Evolutionary conservation across 1,140 invertebrate genomes (phyloP), one percentile per base, ranked within the genome.

Genomic region (Pseudomyrmex pallidus): DNA sequence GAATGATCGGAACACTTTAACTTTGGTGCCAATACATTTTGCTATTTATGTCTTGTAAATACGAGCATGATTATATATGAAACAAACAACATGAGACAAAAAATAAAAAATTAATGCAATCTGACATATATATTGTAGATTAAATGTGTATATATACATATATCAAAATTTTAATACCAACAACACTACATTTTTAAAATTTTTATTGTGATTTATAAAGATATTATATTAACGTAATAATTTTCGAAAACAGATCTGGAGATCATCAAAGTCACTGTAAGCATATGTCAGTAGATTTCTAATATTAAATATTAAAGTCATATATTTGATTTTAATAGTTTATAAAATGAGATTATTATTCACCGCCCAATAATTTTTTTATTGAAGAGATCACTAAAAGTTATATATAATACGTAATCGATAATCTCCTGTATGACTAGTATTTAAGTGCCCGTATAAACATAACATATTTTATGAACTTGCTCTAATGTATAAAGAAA

Each of bases 21-120:
- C 54, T 25, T 63, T 4, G 54, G 17, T 77, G 78, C 67, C 54
- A 74, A 50, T 78, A 72, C 46, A 50, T 86, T 25, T 77, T 8
- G 20, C 76, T 64, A 82, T 25, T 22, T 74, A 76, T 20, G 2
- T 57, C n/a, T 83, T 87, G 74, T 87, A 87, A 62, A 87, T 84
- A 84, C 56, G 10, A 5, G 13, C 54, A 17, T 52, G 20, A 77
- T 73, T 70, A 25, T 35, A 7, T 13, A 22, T 54, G n/a, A 76
- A 13, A 44, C n/a, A 35, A 13, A 46, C 2, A 35, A 35, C 35
- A 35, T 5, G 35, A 35, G 4, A 35, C 35, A 54, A 35, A n/a
- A 67, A 62, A 61, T 74, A 25, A 63, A 52, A 78, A 25, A 59
- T 50, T 17, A 25, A 59, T 35, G 17, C 10, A 44, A 13, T 44